These are phyloP conservation scores for Stenopsyche tienmushanensis DNA, from an alignment of 1,140 invertebrate species.

Conservation along the genomic window DNA sequence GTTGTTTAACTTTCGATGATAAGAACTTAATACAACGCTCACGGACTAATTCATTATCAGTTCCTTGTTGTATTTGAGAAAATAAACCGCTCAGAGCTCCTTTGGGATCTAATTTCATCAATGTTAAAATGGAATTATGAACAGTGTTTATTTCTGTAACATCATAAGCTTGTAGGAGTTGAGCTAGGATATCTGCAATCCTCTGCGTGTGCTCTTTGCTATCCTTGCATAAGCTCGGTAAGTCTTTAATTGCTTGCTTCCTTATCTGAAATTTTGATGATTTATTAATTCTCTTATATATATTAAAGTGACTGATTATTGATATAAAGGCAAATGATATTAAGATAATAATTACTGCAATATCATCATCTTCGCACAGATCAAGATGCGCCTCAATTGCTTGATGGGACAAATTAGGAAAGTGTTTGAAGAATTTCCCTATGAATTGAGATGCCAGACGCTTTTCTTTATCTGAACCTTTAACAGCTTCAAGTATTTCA, in stretches of 20 bases:
- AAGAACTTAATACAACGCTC: conserved; percentile 90
- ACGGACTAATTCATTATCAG: conserved; percentile 72
- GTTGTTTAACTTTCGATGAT: conserved; percentile 75
- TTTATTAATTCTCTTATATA: not conserved
- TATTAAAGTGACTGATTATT: no score
- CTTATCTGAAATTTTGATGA: conserved; percentile 68
- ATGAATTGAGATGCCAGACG: conserved; percentile 93
- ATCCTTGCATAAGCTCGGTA: conserved; percentile 85
- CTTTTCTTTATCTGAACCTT: conserved; percentile 86
- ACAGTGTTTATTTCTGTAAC: conserved; percentile 76
- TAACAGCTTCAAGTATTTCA: conserved; percentile 82
- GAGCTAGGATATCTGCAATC: conserved; percentile 90
- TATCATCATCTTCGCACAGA: conserved; percentile 94
- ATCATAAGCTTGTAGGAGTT: conserved; percentile 86
- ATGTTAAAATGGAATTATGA: conserved; percentile 65
- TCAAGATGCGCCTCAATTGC: conserved; percentile 92
- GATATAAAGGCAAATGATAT: no score
- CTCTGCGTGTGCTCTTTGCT: conserved; percentile 79
- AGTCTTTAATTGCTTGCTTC: conserved; percentile 93
- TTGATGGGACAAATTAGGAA: conserved; percentile 79
- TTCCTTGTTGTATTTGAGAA: conserved; percentile 78
- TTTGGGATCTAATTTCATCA: conserved; percentile 62
- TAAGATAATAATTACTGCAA: conserved; percentile 62
- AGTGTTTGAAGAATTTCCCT: conserved; percentile 90
- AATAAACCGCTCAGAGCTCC: conserved; percentile 83